Percentiles rank a stretch among this genome's conserved stretches.
Conservation (phyloP, 2,888 invertebrate genomes). For the Dryococelus australis region DNA sequence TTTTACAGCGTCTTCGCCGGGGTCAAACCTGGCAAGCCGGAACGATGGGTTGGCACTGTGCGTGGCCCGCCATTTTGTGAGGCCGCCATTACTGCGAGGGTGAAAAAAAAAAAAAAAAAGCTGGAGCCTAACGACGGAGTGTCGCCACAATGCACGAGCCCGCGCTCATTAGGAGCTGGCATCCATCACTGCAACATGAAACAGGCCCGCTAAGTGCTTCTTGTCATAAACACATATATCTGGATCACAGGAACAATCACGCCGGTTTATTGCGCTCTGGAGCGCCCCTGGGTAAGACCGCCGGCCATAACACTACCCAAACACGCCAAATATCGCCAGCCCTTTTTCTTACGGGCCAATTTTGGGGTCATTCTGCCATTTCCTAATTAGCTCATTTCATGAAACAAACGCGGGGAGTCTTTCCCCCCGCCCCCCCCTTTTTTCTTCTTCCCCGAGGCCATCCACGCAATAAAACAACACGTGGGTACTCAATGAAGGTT, state of each 20-base stretch:
- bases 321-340: no score
- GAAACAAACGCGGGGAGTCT: background rate
- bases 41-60: no score
- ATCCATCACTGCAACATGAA: background rate
- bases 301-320: no score
- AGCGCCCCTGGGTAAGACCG: background rate
- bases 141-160: background rate
- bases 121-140: background rate
- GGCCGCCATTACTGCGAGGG: background rate
- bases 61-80: no score
- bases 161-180: background rate
- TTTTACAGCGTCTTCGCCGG: no score
- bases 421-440: no score
- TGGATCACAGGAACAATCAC: background rate
- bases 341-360: background rate
- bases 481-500: no score
- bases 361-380: background rate
- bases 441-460: background rate
- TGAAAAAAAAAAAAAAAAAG: no score
- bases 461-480: background rate
- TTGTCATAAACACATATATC: constrained; percentile 13
- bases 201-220: constrained; percentile 19
- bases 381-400: background rate
- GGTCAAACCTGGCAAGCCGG: no score
- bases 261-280: background rate